These are phyloP conservation scores for Apostichopus parvimensis DNA, from an alignment of 35 echinoderm and acorn worm species.

Conservation along the genomic window DNA sequence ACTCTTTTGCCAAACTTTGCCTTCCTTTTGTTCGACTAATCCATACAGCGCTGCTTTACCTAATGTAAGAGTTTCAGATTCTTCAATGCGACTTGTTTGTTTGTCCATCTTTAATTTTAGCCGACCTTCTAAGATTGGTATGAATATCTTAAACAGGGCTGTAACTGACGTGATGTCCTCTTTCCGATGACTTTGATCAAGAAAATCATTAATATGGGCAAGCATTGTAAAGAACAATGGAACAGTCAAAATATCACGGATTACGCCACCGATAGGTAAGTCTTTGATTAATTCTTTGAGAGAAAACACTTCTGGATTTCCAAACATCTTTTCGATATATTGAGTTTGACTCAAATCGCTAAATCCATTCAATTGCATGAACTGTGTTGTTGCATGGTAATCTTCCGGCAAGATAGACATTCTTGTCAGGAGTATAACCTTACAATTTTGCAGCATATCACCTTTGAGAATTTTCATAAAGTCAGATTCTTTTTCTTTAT, in stretches of 20 bases:
- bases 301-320: neutral
- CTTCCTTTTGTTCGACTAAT: neutral
- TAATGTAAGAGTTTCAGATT: neutral
- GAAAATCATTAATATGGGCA: neutral
- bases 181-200: neutral
- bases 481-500: slow-evolving; percentile 3
- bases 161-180: neutral
- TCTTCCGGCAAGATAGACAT: neutral
- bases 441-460: slow-evolving; percentile 18
- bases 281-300: neutral
- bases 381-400: neutral
- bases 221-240: slow-evolving; percentile 44
- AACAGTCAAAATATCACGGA: slow-evolving; percentile 3
- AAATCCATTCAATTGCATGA: slow-evolving; percentile 20
- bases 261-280: neutral
- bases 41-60: slow-evolving; percentile 12
- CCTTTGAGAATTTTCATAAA: neutral
- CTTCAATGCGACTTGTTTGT: neutral
- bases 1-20: neutral
- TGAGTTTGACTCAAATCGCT: neutral
- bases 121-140: slow-evolving; percentile 3
- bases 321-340: neutral
- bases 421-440: slow-evolving; percentile 37
- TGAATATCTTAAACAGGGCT: neutral
- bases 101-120: neutral